phyloP scores from a whole-genome alignment of 2,888 invertebrate species.

The Mimumesa dahlbomi region DNA sequence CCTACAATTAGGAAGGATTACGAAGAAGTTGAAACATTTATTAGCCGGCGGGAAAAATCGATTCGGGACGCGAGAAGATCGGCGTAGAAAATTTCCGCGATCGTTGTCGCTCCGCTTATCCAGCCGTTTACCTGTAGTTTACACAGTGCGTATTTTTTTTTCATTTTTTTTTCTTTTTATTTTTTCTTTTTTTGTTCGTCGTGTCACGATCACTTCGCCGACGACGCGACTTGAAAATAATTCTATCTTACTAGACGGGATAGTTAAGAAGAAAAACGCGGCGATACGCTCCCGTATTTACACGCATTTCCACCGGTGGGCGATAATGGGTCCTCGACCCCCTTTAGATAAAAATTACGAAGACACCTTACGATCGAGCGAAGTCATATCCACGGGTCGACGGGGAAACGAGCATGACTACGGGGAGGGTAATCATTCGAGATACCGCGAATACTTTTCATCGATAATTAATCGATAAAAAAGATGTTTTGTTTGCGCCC shows the following conservation, averaged over 20 bases:
- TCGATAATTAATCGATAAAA: slow-evolving; percentile 78
- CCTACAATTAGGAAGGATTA: slow-evolving; percentile 25
- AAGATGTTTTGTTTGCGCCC: slow-evolving; percentile 74
- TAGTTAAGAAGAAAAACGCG: slow-evolving; percentile 60
- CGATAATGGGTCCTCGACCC: slow-evolving; percentile 73
- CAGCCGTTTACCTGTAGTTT: no score
- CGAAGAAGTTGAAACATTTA: neutral
- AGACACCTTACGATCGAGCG: slow-evolving; percentile 49
- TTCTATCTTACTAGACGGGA: slow-evolving; percentile 16
- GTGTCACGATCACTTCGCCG: no score
- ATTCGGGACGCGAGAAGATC: no score
- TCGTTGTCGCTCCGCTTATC: no score
- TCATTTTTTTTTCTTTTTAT: no score
- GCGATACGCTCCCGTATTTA: slow-evolving; percentile 55
- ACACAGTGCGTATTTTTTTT: no score
- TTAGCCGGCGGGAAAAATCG: no score
- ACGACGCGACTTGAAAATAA: no score
- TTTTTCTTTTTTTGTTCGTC: no score
- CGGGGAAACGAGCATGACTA: slow-evolving; percentile 14
- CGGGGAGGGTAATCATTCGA: slow-evolving; percentile 48
- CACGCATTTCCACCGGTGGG: slow-evolving; percentile 31
- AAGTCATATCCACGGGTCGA: slow-evolving; percentile 11
- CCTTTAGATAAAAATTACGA: slow-evolving; percentile 58
- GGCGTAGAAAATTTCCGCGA: no score
- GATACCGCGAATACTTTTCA: slow-evolving; percentile 73